Base-by-base conservation (phyloP, 30 jellyfish, hydroid and myxozoan genomes). In the Morbakka virulenta region DNA sequence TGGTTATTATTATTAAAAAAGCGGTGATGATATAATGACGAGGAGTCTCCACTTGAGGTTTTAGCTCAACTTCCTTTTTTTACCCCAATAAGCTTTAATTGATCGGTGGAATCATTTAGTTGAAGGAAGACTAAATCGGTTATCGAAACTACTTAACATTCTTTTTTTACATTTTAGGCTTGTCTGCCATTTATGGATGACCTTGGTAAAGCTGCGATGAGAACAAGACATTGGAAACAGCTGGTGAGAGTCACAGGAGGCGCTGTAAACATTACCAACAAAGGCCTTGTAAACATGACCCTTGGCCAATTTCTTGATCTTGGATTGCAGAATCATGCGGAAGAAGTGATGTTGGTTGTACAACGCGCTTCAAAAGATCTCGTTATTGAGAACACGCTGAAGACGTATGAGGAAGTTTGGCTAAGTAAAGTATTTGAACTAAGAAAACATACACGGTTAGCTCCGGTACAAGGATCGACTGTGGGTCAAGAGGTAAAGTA, bases 141-240 rank as follows among this genome's bases (percentile, higher is more conserved):
- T n/a, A n/a, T n/a, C n/a, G n/a, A n/a, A n/a, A n/a, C n/a, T n/a
- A n/a, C n/a, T n/a, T n/a, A n/a, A n/a, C n/a, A n/a, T n/a, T n/a
- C n/a, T n/a, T n/a, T n/a, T n/a, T n/a, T n/a, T n/a, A n/a, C n/a
- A n/a, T 23, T 85, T 28, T 73, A 87, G 94, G 64, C 94, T 35
- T 87, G 96, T 71, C 79, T 87, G 17, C 94, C 96, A 22, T 77
- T 87, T 25, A 87, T 87, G 96, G 96, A 87, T 52, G 96, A 87
- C 33, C 69, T 87, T 1, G 72, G 94, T 64, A 87, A 87, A 35
- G 96, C 94, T 28, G 89, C 96, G 67, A 84, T 87, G 89, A 53
- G 96, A 35, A 76, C 96, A 2, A 83, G 96, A 23, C 94, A 87
- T 47, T 87, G 96, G 96, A 87, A 87, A 50, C 96, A 87, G 69